Percentiles rank a stretch among this genome's conserved stretches.
These are phyloP conservation scores for Drosophila pseudoobscura DNA, from an alignment of 1,140 invertebrate species.

Conservation along the genomic window DNA sequence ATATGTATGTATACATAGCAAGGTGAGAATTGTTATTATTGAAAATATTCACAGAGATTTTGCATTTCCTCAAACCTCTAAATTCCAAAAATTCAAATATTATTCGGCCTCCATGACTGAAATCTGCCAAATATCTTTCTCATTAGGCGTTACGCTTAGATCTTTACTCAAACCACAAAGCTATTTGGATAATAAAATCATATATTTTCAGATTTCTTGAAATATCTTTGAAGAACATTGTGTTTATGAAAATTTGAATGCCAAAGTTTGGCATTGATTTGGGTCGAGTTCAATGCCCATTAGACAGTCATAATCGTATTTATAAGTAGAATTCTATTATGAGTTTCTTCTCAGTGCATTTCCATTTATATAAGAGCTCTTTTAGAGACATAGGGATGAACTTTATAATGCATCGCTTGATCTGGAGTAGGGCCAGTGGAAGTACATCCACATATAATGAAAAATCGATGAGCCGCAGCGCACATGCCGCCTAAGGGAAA, in stretches of 20 bases:
- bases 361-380: conserved; percentile 32
- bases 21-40: not conserved
- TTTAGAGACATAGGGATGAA: not conserved
- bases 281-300: conserved; percentile 74
- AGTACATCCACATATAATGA: not conserved
- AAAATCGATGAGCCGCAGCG: conserved; percentile 49
- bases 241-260: conserved; percentile 54
- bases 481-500: conserved; percentile 10
- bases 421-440: not conserved
- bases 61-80: not conserved
- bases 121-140: no score
- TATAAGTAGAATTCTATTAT: not conserved
- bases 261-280: conserved; percentile 63
- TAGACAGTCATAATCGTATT: conserved; percentile 41
- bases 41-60: no score
- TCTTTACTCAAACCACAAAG: not conserved
- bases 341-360: not conserved
- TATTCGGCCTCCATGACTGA: no score
- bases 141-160: not conserved
- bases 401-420: conserved; percentile 7
- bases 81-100: no score
- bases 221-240: conserved; percentile 62
- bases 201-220: conserved; percentile 29
- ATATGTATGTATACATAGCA: not conserved
- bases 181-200: conserved; percentile 30